Base-by-base conservation (phyloP, 2,888 invertebrate genomes). In the Erebia palarica region DNA sequence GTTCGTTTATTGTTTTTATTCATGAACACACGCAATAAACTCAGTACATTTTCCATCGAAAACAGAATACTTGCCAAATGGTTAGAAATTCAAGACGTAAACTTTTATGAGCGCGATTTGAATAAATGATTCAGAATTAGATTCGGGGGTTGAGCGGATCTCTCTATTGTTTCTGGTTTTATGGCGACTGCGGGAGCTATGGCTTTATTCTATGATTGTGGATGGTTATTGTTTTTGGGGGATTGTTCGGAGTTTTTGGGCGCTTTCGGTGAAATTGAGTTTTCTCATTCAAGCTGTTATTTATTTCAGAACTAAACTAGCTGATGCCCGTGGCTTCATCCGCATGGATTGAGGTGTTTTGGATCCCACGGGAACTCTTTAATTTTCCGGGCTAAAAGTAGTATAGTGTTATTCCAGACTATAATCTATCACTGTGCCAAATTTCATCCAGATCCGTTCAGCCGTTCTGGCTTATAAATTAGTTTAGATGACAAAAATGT, bases 101-200 rank as follows among this genome's bases (percentile, higher is more conserved):
- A 74, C 44, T 74, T 74, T 74, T 70, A 74, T 61, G 70, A 65
- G 57, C 42, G 21, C 55, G 65, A 74, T 74, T 74, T 74, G 74
- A 74, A 74, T 74, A 74, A 74, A 73, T 71, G 73, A 73, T 69
- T 67, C 72, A 67, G 71, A 72, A 73, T 73, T 73, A 71, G 71
- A 73, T 67, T 55, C 66, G 69, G 64, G 68, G 49, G 65, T 69
- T 51, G 61, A 60, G 18, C 44, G 72, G 69, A 59, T 66, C 70
- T 57, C 72, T 72, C 72, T 70, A 70, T 73, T 73, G 72, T 73
- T 73, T 70, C 69, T 73, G 70, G 70, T 64, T 69, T 72, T 70
- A 69, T 73, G 67, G 58, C 57, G 47, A 67, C 72, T 36, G 59
- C 61, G 68, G 65, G 68, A 65, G 71, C 27, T 44, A 69, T 14